Percentiles rank a stretch among this genome's conserved stretches.
phyloP scores from a whole-genome alignment of 2,888 invertebrate species.

The Ditylenchus weischeri region DNA sequence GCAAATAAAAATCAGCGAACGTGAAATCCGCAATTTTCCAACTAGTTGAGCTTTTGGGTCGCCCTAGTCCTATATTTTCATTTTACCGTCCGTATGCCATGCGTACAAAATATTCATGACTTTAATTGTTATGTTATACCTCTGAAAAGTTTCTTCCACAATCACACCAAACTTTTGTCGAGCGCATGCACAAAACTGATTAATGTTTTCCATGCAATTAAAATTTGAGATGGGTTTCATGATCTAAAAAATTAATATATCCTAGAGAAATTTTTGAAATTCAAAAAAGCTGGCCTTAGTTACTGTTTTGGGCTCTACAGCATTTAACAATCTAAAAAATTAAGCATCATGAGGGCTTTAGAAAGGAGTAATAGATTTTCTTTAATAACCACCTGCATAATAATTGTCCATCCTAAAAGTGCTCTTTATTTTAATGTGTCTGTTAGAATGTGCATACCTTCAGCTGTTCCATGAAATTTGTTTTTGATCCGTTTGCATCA shows the following conservation, averaged over 20 bases:
- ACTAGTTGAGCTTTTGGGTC: too few species aligned
- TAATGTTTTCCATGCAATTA: conserved; percentile 92
- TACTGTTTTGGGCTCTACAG: conserved; percentile 76
- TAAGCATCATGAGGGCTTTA: too few species aligned
- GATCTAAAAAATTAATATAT: conserved; percentile 59
- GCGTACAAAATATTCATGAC: too few species aligned
- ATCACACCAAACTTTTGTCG: conserved; percentile 78
- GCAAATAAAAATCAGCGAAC: too few species aligned
- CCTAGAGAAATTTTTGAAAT: too few species aligned
- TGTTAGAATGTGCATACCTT: conserved; percentile 61
- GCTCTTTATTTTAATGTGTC: too few species aligned
- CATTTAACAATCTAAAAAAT: conserved; percentile 73
- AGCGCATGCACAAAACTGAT: conserved; percentile 77
- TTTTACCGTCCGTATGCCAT: too few species aligned
- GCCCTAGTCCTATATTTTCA: too few species aligned
- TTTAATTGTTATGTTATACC: too few species aligned
- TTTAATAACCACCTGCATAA: conserved; percentile 73
- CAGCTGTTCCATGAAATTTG: conserved; percentile 82
- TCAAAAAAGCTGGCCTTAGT: conserved; percentile 68
- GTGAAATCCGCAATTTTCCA: too few species aligned
- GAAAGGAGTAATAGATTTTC: background rate
- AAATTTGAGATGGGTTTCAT: conserved; percentile 85
- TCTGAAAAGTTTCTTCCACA: conserved; percentile 83
- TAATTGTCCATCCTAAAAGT: conserved; percentile 71
- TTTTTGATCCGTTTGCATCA: conserved; percentile 76